Evolutionary conservation across 2,888 invertebrate species (phyloP).

Genomic region (Operophtera brumata): DNA sequence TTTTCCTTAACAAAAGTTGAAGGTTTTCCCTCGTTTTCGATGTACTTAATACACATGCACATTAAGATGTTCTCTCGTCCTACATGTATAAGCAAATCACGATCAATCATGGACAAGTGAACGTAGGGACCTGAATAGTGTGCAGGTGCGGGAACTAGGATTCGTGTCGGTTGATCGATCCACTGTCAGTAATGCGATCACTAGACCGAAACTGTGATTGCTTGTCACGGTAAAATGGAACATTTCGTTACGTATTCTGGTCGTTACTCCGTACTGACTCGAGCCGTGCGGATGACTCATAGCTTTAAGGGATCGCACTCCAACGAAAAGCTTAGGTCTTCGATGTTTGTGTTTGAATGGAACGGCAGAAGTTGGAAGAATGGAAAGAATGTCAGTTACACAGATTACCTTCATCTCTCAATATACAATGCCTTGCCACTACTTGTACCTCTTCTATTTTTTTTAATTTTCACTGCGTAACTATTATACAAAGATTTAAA

Average conservation of each 20-base stretch:
- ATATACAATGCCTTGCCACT: background rate
- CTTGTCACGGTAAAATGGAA: conserved; percentile 41
- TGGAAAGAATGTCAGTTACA: too few species aligned
- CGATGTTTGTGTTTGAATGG: background rate
- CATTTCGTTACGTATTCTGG: conserved; percentile 45
- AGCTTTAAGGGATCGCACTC: conserved; percentile 7
- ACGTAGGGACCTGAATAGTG: background rate
- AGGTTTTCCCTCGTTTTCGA: conserved; percentile 21
- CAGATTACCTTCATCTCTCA: background rate
- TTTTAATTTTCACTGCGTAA: background rate
- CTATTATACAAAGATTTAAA: too few species aligned
- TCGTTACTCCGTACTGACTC: conserved; percentile 33
- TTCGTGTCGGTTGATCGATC: conserved; percentile 29
- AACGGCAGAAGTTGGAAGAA: too few species aligned
- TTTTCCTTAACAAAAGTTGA: conserved; percentile 32
- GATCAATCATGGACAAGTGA: conserved; percentile 11
- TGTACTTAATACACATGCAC: background rate
- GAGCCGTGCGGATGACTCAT: conserved; percentile 16
- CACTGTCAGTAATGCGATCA: conserved; percentile 36
- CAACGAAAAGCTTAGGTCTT: conserved; percentile 10
- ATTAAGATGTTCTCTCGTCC: background rate
- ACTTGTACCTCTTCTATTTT: background rate
- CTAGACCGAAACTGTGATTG: conserved; percentile 44
- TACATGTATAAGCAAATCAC: background rate
- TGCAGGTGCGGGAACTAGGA: conserved; percentile 29